Evolutionary conservation across 2,888 invertebrate species (phyloP), one percentile per base, ranked within the genome.

Genomic region (Plagodis pulveraria): DNA sequence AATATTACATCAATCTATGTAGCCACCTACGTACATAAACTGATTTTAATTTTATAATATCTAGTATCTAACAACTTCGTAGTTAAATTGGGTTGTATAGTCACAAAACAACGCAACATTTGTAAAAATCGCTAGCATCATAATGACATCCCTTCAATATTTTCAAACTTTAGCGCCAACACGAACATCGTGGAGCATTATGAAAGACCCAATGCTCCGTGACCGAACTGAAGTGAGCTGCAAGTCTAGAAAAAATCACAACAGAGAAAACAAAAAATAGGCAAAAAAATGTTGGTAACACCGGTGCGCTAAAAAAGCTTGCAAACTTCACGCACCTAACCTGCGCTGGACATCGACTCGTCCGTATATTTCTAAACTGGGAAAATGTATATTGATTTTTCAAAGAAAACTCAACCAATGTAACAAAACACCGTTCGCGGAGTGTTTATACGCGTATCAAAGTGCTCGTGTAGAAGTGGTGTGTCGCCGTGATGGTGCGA

Each of bases 331-430:
- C 90, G 93, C 91, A 91, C 87, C 87, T 91, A 91, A 92, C 91
- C 93, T 93, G 93, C 93, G 93, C 93, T 93, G 93, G 93, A 93
- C 93, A 92, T 93, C 93, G 92, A 93, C 93, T 92, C 93, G 92
- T 90, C 89, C 89, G 87, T 90, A 88, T 90, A 88, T 87, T 82
- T 87, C 89, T 81, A 86, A 87, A 91, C 90, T 87, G 89, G 89
- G 91, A 92, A 93, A 93, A 93, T 93, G 93, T 92, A 90, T 93
- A 93, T 93, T 93, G 93, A 93, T 93, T 93, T 93, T 93, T 93
- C 92, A 92, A 91, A 92, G 93, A 92, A 92, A 93, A 93, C 90
- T 93, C 91, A 89, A 89, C 91, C 87, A 83, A 92, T 91, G 93
- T 93, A 92, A 92, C 91, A 91, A 92, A 93, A 93, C 93, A 92